phyloP scores from a whole-genome alignment of 2,797 vertebrate genomes.

The Graptemys geographica region DNA sequence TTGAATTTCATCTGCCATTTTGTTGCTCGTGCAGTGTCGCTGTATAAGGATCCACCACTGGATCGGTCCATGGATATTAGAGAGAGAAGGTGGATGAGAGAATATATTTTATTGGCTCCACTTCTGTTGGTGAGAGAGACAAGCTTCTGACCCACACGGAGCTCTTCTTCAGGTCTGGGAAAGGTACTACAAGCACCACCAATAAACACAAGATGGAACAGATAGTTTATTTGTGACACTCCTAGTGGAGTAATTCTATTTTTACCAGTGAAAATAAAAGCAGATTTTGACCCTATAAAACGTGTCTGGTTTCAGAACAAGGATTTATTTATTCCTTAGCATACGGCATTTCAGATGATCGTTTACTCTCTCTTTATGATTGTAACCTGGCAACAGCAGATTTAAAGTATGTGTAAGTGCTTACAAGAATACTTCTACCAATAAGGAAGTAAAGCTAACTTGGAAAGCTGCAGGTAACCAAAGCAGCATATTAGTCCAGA shows the following conservation, averaged over 20 bases:
- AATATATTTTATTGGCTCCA: too few relatives aligned
- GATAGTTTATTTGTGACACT: too few relatives aligned
- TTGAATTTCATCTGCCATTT: too few relatives aligned
- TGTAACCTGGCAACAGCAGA: not conserved
- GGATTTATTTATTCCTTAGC: not conserved
- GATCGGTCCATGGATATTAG: too few relatives aligned
- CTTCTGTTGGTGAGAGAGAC: too few relatives aligned
- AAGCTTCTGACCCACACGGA: too few relatives aligned
- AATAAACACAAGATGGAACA: too few relatives aligned
- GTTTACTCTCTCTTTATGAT: not conserved
- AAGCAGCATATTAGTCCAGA: not conserved
- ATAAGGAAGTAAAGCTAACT: not conserved
- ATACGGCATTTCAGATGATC: not conserved
- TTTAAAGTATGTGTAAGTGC: not conserved
- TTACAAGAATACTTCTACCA: not conserved
- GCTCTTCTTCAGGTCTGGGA: too few relatives aligned
- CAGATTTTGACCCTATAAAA: not conserved
- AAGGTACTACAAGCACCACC: too few relatives aligned
- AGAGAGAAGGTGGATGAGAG: too few relatives aligned
- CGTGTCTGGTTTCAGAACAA: not conserved
- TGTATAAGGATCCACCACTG: too few relatives aligned
- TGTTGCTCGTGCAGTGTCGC: too few relatives aligned
- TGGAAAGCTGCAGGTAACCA: not conserved
- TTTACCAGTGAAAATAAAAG: not conserved
- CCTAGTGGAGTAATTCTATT: not conserved